Conservation (phyloP, 2,888 invertebrate genomes). For the Orthonevra nobilis region DNA sequence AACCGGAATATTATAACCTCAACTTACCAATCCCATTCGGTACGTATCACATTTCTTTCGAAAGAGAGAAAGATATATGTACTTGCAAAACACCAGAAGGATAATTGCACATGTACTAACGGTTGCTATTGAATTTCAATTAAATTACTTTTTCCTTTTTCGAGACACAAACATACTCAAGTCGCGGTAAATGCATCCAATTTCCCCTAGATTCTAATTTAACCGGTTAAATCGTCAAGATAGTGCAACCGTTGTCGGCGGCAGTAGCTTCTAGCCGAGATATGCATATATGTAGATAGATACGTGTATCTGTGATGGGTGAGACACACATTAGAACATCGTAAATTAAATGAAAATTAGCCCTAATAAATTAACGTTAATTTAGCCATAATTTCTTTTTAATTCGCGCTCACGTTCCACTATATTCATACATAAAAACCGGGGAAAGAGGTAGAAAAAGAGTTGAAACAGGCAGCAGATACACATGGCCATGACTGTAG, state of each 20-base stretch:
- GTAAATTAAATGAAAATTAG: slow-evolving; percentile 69
- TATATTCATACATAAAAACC: no score
- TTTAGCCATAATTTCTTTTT: slow-evolving; percentile 69
- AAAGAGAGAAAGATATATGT: slow-evolving; percentile 8
- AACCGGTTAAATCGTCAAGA: slow-evolving; percentile 53
- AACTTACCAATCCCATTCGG: slow-evolving; percentile 5
- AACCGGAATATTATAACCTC: slow-evolving; percentile 39
- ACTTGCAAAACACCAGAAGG: slow-evolving; percentile 19
- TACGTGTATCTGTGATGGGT: slow-evolving; percentile 49
- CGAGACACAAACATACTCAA: not conserved
- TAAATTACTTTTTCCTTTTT: slow-evolving; percentile 38
- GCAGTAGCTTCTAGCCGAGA: slow-evolving; percentile 28
- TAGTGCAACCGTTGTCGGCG: slow-evolving; percentile 20
- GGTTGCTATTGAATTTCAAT: slow-evolving; percentile 66
- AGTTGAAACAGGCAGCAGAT: not conserved
- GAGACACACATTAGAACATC: slow-evolving; percentile 67
- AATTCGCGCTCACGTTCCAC: slow-evolving; percentile 64
- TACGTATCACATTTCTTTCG: not conserved
- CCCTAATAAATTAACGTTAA: slow-evolving; percentile 69
- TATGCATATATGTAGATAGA: slow-evolving; percentile 27
- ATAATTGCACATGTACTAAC: slow-evolving; percentile 48
- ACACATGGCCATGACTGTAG: slow-evolving; percentile 7
- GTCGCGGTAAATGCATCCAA: slow-evolving; percentile 28
- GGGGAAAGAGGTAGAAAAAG: slow-evolving; percentile 1
- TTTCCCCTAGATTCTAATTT: slow-evolving; percentile 39